Conservation (phyloP, 23 tunicate species). For the Styela plicata region DNA sequence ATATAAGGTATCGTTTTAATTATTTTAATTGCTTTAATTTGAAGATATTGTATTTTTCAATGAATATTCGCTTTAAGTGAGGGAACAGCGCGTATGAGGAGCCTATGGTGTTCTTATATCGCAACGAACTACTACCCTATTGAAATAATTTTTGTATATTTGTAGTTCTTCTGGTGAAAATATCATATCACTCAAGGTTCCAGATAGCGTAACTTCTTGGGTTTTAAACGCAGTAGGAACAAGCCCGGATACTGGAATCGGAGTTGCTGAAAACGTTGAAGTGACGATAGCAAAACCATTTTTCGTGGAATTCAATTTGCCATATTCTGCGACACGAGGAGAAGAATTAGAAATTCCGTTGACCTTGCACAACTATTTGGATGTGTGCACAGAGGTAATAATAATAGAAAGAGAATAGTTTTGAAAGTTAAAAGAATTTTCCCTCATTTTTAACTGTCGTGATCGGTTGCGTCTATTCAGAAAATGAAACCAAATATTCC, state of each 20-base stretch:
- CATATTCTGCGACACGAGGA: slow-evolving; percentile 81
- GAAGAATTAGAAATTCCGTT: slow-evolving; percentile 69
- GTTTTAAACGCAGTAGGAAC: slow-evolving; percentile 69
- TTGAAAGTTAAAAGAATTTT: too few relatives aligned
- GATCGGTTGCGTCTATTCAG: too few relatives aligned
- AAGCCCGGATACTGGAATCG: slow-evolving; percentile 57
- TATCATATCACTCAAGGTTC: slow-evolving; percentile 53
- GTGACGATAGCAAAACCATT: slow-evolving; percentile 39
- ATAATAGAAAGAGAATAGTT: too few relatives aligned
- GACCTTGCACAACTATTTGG: slow-evolving; percentile 82
- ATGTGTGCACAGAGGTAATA: slow-evolving; percentile 59
- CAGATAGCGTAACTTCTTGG: slow-evolving; percentile 93
- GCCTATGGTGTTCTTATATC: too few relatives aligned
- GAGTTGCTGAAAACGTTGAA: slow-evolving; percentile 42
- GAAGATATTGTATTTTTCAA: too few relatives aligned
- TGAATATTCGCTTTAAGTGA: too few relatives aligned
- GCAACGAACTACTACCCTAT: too few relatives aligned
- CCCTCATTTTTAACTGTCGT: too few relatives aligned
- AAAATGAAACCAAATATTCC: too few relatives aligned
- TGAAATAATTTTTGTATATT: too few relatives aligned
- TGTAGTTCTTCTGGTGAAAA: neutral
- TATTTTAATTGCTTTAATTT: too few relatives aligned
- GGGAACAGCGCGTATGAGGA: too few relatives aligned
- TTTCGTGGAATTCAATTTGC: slow-evolving; percentile 84
- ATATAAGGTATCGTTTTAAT: slow-evolving; percentile 53